A percentile compares a stretch with the other conserved stretches of the same genome.
These are phyloP conservation scores for Coptodon bakossiorum DNA, from an alignment of 2,113 vertebrate genomes.

Conservation along the genomic window DNA sequence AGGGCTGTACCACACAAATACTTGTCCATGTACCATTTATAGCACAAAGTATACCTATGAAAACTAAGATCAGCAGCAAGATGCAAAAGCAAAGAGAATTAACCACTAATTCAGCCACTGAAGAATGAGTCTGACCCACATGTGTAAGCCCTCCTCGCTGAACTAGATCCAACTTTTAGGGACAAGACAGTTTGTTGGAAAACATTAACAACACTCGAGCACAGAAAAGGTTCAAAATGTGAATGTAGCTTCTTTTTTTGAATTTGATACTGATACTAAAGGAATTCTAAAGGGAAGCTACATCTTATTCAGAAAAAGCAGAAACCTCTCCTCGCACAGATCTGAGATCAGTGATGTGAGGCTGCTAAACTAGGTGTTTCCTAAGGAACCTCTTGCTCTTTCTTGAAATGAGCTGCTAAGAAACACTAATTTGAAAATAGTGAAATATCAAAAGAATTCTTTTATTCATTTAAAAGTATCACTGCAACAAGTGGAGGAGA, in stretches of 20 bases:
- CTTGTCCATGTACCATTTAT: background rate
- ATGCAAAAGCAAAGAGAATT: background rate
- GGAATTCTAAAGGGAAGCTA: background rate
- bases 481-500: background rate
- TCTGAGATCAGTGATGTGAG: background rate
- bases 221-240: background rate
- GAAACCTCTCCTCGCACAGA: background rate
- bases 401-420: background rate
- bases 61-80: background rate
- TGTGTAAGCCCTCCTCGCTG: background rate
- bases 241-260: background rate
- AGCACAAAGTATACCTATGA: background rate
- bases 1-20: background rate
- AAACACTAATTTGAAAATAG: background rate
- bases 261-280: background rate
- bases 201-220: background rate
- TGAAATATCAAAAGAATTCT: background rate
- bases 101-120: background rate
- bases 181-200: background rate
- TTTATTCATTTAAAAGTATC: background rate
- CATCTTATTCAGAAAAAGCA: background rate
- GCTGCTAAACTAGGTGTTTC: background rate
- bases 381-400: background rate
- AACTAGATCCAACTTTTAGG: background rate
- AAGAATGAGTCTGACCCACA: background rate